Percentiles rank a stretch among this genome's conserved stretches.
Evolutionary conservation across 2,797 vertebrate species (phyloP).

Genomic region (Myiotriccus ornatus): DNA sequence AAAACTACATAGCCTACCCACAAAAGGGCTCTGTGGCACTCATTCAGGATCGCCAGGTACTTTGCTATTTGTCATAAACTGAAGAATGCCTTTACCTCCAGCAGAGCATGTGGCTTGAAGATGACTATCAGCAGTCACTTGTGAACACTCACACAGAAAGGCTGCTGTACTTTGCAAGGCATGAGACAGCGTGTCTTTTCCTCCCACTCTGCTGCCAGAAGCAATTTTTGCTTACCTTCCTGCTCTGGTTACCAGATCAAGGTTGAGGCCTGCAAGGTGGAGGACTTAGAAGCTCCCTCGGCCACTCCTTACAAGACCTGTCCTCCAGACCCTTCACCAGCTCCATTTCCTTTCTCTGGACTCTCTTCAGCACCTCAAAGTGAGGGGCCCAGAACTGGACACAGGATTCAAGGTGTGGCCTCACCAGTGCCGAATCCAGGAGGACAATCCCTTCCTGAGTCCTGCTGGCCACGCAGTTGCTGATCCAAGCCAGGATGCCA

Average conservation of each 20-base stretch:
- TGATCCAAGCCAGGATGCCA: neutral
- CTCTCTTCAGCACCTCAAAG: neutral
- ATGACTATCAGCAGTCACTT: neutral
- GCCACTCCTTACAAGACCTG: neutral
- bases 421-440: neutral
- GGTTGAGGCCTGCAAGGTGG: neutral
- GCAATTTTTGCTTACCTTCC: neutral
- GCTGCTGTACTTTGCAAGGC: neutral
- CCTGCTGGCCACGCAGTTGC: neutral
- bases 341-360: neutral
- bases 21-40: neutral
- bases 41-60: neutral
- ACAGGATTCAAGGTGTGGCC: neutral
- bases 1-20: neutral
- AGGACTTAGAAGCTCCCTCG: neutral
- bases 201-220: neutral
- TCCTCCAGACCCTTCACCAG: neutral
- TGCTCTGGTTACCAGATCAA: neutral
- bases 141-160: neutral
- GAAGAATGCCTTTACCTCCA: neutral
- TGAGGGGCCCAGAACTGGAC: neutral
- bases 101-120: neutral
- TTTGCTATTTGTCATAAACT: neutral
- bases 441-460: accelerated
- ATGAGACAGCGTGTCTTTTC: accelerated